Conservation (phyloP, 2,113 vertebrate genomes). For the Otolemur garnettii region DNA sequence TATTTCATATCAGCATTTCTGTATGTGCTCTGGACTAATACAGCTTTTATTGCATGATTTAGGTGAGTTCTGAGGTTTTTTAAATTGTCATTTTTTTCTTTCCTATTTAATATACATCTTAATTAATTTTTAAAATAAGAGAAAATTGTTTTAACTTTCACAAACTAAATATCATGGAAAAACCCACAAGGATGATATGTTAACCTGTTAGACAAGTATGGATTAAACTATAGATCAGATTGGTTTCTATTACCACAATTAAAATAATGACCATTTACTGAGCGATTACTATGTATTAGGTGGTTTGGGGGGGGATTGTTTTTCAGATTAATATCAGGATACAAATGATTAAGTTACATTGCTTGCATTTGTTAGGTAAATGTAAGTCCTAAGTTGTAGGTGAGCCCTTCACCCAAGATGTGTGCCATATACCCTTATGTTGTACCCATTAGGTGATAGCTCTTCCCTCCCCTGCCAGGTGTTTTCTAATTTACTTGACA, state of each 20-base stretch:
- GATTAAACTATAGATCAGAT: neutral
- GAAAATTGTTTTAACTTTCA: neutral
- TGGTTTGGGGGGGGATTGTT: neutral
- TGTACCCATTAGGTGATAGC: too few species aligned
- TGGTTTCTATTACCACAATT: neutral
- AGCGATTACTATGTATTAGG: neutral
- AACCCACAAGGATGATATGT: neutral
- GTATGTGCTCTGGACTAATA: neutral
- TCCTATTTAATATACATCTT: too few species aligned
- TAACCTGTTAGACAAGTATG: slow-evolving; percentile 9
- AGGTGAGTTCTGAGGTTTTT: neutral
- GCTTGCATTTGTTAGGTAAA: too few species aligned
- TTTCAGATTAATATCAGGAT: too few species aligned
- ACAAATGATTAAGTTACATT: too few species aligned
- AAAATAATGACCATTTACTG: neutral
- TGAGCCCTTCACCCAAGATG: too few species aligned
- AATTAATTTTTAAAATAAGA: neutral
- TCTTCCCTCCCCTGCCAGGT: neutral
- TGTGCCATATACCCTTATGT: too few species aligned
- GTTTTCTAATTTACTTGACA: slow-evolving; percentile 16
- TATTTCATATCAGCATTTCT: slow-evolving; percentile 22
- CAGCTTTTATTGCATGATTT: slow-evolving; percentile 21
- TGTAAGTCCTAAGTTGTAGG: too few species aligned
- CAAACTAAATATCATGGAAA: slow-evolving; percentile 13
- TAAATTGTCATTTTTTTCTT: neutral